Percentiles rank a stretch among this genome's conserved stretches.
phyloP scores from a whole-genome alignment of 2,113 vertebrate genomes.

The Dromaius novaehollandiae region DNA sequence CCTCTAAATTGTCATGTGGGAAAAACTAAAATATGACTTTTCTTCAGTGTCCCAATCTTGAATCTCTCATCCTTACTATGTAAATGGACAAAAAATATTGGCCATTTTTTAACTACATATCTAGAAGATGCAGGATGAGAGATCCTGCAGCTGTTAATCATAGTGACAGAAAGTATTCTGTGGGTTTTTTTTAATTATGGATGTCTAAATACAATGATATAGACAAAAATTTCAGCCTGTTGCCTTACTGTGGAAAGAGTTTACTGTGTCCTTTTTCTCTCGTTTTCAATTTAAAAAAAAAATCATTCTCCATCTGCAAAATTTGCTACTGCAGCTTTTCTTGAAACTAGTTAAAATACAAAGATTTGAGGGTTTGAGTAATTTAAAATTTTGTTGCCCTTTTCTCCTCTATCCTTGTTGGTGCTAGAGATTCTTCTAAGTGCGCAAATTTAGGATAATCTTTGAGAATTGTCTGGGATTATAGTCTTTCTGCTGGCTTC shows the following conservation, averaged over 20 bases:
- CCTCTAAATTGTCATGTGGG: background rate
- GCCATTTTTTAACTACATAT: background rate
- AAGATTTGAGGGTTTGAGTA: background rate
- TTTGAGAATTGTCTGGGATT: background rate
- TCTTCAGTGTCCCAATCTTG: background rate
- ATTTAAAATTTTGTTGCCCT: background rate
- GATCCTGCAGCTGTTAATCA: background rate
- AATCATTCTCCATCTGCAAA: background rate
- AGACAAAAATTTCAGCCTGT: background rate
- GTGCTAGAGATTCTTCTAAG: background rate
- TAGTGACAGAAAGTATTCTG: background rate
- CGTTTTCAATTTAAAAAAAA: background rate
- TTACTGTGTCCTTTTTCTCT: background rate
- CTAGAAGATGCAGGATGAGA: background rate
- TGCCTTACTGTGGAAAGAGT: fast-evolving
- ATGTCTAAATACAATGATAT: background rate
- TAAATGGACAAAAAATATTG: background rate
- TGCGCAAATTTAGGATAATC: background rate
- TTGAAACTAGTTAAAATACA: background rate
- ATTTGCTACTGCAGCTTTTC: background rate
- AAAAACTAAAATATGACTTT: background rate
- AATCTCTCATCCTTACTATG: background rate
- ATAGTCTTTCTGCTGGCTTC: background rate
- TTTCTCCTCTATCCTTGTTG: background rate
- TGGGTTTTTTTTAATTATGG: background rate